These are phyloP conservation scores for Heliangelus exortis DNA, from an alignment of 2,797 vertebrate species.

Conservation along the genomic window DNA sequence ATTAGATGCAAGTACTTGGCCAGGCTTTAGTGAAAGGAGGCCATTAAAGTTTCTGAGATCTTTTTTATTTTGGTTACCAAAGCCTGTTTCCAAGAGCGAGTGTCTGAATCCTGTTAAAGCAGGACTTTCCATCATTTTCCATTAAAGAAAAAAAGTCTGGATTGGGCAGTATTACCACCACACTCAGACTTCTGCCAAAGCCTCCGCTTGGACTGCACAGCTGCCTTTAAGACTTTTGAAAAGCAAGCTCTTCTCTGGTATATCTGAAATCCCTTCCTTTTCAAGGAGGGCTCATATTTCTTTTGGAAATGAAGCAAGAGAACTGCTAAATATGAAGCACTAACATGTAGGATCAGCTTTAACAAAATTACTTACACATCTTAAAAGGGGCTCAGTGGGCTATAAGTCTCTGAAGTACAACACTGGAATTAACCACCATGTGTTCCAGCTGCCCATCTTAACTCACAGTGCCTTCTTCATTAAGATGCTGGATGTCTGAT, in stretches of 20 bases:
- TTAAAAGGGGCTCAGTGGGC: background rate
- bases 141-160: conserved; percentile 39
- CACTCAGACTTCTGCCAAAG: conserved; percentile 44
- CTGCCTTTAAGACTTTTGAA: background rate
- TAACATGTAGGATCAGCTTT: background rate
- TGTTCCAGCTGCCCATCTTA: background rate
- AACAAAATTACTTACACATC: background rate
- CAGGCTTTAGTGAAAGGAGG: conserved; percentile 23
- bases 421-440: background rate
- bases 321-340: background rate
- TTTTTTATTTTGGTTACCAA: conserved; percentile 72
- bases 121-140: conserved; percentile 64
- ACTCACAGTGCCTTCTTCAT: background rate
- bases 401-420: background rate
- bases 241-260: background rate
- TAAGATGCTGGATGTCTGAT: background rate
- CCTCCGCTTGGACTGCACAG: conserved; percentile 25
- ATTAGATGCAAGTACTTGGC: conserved; percentile 46
- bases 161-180: conserved; percentile 37
- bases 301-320: background rate
- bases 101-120: conserved; percentile 54
- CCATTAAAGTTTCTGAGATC: conserved; percentile 29
- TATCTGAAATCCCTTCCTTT: conserved; percentile 10
- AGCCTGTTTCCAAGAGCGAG: conserved; percentile 46
- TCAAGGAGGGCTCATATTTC: background rate